Evolutionary conservation across 2,797 vertebrate species (phyloP).

Genomic region (Lophotriccus pileatus): DNA sequence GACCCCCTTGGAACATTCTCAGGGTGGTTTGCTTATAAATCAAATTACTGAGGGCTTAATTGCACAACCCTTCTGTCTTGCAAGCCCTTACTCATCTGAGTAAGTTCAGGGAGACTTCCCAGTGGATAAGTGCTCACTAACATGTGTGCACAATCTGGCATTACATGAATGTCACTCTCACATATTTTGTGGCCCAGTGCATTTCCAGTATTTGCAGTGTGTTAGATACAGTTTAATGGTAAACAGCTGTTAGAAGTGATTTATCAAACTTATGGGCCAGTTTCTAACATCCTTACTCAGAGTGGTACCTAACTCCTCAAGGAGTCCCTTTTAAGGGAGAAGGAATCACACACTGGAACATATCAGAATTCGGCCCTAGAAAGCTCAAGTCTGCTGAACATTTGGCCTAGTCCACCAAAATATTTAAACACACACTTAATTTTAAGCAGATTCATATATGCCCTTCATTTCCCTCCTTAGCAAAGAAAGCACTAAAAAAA

Average conservation of each 20-base stretch:
- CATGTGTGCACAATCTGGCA: slow-evolving; percentile 63
- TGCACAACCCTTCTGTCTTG: slow-evolving; percentile 51
- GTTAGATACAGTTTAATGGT: slow-evolving; percentile 55
- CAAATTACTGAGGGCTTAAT: slow-evolving; percentile 61
- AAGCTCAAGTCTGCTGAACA: background rate
- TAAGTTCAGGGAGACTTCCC: slow-evolving; percentile 42
- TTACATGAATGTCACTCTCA: slow-evolving; percentile 44
- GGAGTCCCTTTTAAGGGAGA: background rate
- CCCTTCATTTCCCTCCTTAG: background rate
- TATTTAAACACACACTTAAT: background rate
- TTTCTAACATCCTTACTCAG: background rate
- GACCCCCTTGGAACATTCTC: slow-evolving; percentile 56
- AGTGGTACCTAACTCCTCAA: background rate
- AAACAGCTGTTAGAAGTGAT: slow-evolving; percentile 51
- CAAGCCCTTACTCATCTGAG: slow-evolving; percentile 51
- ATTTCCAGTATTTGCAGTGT: slow-evolving; percentile 49
- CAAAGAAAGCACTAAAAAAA: background rate
- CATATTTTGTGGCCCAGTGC: slow-evolving; percentile 47
- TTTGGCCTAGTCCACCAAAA: background rate
- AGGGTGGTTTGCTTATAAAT: slow-evolving; percentile 61
- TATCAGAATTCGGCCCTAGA: background rate
- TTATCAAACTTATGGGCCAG: slow-evolving; percentile 25
- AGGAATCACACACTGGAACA: background rate
- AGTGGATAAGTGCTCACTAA: slow-evolving; percentile 32
- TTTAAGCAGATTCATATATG: background rate